Base-by-base conservation (phyloP, 1,140 invertebrate species). In the Arctopsyche grandis region DNA sequence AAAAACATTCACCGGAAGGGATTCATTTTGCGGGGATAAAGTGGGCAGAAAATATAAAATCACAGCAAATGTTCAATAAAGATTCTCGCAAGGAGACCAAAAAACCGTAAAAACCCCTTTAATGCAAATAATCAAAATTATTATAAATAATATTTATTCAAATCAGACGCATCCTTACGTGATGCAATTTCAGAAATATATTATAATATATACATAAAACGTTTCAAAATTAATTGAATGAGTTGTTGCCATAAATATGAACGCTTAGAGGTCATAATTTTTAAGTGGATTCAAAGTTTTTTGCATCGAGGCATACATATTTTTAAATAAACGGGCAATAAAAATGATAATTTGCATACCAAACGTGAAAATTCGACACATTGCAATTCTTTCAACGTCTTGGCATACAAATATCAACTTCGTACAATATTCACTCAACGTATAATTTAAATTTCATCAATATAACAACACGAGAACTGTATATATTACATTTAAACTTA, bases 21-120 rank as follows among this genome's bases (percentile, higher is more conserved):
- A 82, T 82, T 82, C 81, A 82, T 82, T 82, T 81, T 78, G 80
- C 66, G 78, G 81, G 79, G 79, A 82, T 82, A 82, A 82, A 82
- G 76, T 82, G 78, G 81, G 75, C 81, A 79, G 76, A 69, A 82
- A 82, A 82, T 82, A 82, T 82, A 82, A 79, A 82, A 82, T 79
- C 80, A 79, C 76, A 69, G 74, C 38, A 80, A 82, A 82, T 80
- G 70, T 70, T 12, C 69, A 52, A 75, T 78, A 81, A 81, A 77
- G 29, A 81, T 78, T 75, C 19, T 71, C 58, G 69, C 71, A 66
- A 74, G 77, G 79, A 69, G 79, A 75, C 48, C 48, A 78, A 80
- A 80, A 38, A 76, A 38, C 46, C 46, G 19, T 44, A 71, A 71
- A 71, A 48, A 71, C 38, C 69, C 69, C 69, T 71, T 71, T 19